A percentile compares a stretch with the other conserved stretches of the same genome.
phyloP scores from a whole-genome alignment of 2,797 vertebrate genomes.

The Glossophaga mutica region DNA sequence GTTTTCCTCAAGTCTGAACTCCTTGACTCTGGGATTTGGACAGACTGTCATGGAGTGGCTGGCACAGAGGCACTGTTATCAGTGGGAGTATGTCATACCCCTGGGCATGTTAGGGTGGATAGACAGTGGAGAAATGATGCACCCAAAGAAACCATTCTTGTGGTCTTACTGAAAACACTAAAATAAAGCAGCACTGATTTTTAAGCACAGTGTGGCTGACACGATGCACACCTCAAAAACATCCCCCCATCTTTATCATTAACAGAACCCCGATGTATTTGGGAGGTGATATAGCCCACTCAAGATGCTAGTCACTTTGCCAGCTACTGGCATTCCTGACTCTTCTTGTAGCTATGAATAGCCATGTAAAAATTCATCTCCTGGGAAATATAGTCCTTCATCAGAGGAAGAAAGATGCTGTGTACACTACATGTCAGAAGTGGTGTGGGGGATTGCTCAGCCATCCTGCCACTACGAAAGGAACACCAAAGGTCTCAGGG shows the following conservation, averaged over 20 bases:
- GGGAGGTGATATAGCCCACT: not conserved
- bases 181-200: not conserved
- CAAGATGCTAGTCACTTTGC: not conserved
- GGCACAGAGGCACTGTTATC: not conserved
- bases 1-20: not conserved
- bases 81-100: not conserved
- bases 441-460: not conserved
- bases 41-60: not conserved
- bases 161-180: not conserved
- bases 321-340: not conserved
- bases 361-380: not conserved
- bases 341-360: not conserved
- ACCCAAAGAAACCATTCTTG: not conserved
- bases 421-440: not conserved
- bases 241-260: not conserved
- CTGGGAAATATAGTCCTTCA: not conserved
- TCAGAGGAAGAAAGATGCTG: not conserved
- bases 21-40: not conserved
- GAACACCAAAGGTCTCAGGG: not conserved
- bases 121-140: not conserved
- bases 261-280: not conserved
- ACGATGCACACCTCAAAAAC: not conserved
- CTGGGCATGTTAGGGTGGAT: not conserved
- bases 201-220: not conserved
- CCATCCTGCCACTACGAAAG: not conserved